Conservation (phyloP, 1,140 invertebrate genomes). For the Contarinia nasturtii region DNA sequence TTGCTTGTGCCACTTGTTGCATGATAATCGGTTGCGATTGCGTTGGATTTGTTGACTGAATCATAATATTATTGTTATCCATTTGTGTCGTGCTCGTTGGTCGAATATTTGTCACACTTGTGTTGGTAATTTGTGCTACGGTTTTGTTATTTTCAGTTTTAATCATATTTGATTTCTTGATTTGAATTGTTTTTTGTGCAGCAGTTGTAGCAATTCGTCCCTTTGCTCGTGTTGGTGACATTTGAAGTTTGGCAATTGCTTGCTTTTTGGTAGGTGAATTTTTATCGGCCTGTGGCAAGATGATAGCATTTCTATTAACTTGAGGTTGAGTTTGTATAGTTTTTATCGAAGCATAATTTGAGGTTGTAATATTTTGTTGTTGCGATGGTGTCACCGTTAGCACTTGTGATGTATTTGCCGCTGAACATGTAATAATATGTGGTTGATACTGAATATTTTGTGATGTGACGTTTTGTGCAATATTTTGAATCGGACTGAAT, state of each 20-base stretch:
- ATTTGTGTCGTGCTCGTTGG: background rate
- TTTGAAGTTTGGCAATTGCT: background rate
- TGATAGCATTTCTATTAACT: background rate
- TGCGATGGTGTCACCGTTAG: background rate
- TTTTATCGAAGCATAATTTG: background rate
- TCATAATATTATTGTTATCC: background rate
- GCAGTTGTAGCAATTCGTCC: background rate
- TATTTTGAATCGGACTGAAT: slow-evolving; percentile 1
- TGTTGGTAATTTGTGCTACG: background rate
- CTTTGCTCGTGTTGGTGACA: background rate
- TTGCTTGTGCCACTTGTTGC: slow-evolving; percentile 8
- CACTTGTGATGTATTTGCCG: background rate
- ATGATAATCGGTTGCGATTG: slow-evolving; percentile 11
- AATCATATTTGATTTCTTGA: background rate
- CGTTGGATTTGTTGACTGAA: slow-evolving; percentile 2
- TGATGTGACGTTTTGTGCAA: slow-evolving; percentile 1
- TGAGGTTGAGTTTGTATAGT: slow-evolving; percentile 1
- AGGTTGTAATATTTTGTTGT: background rate
- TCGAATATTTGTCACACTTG: background rate
- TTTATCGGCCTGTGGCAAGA: background rate
- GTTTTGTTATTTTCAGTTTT: background rate
- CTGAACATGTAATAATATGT: background rate
- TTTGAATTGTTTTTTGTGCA: slow-evolving; percentile 2
- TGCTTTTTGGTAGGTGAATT: background rate
- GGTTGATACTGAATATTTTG: background rate